These are phyloP conservation scores for Andrena bicolor DNA, from an alignment of 2,888 invertebrate species.

Conservation along the genomic window DNA sequence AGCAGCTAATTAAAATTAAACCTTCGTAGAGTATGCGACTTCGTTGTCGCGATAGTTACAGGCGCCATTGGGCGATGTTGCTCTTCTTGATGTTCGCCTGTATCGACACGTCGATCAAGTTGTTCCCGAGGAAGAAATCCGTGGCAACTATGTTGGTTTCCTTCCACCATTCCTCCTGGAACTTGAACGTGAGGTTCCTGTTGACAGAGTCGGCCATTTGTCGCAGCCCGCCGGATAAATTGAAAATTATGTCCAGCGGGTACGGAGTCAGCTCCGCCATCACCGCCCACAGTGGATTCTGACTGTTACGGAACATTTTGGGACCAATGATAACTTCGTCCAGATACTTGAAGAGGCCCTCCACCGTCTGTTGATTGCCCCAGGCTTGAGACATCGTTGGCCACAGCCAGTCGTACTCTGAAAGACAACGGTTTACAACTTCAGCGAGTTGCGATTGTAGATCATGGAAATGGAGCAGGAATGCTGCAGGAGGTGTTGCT, in stretches of 20 bases:
- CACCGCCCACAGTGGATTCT: conserved; percentile 79
- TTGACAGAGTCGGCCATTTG: conserved; percentile 85
- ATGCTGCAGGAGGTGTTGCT: background rate
- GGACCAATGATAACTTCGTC: conserved; percentile 78
- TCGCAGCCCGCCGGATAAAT: conserved; percentile 84
- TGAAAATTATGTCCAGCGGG: conserved; percentile 84
- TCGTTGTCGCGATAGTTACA: conserved; percentile 33
- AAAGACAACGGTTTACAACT: conserved; percentile 39
- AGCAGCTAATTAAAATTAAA: conserved; percentile 40
- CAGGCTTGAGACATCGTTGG: conserved; percentile 88
- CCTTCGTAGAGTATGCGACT: conserved; percentile 6
- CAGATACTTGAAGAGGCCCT: conserved; percentile 79
- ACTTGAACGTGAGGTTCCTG: conserved; percentile 84
- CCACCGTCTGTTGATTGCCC: conserved; percentile 86
- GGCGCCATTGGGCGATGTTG: conserved; percentile 73
- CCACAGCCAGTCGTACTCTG: conserved; percentile 88
- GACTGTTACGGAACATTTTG: conserved; percentile 79
- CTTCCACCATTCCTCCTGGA: conserved; percentile 83
- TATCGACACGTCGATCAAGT: conserved; percentile 85
- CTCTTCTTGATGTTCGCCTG: conserved; percentile 83
- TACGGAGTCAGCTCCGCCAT: conserved; percentile 87
- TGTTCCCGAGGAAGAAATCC: conserved; percentile 86
- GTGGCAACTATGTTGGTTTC: conserved; percentile 85
- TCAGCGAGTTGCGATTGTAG: background rate
- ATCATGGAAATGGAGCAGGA: background rate